These are phyloP conservation scores for Melieria crassipennis DNA, from an alignment of 2,888 invertebrate genomes.

Conservation along the genomic window DNA sequence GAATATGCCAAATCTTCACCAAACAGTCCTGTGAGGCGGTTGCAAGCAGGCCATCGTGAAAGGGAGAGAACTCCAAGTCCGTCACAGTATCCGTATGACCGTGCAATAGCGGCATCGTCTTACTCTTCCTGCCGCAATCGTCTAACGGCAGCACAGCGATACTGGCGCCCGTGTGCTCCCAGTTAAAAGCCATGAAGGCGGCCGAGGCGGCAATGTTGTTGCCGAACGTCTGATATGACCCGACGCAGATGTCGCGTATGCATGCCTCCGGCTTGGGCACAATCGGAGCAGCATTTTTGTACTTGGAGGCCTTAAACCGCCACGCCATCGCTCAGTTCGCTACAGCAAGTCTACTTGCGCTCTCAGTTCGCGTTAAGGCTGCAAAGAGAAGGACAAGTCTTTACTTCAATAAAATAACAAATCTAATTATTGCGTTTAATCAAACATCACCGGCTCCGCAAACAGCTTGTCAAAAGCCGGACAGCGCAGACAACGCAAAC, in stretches of 20 bases:
- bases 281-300: conserved; percentile 97
- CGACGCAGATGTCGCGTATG: conserved; percentile 88
- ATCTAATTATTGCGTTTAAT: no score
- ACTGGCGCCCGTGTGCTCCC: conserved; percentile 92
- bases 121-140: conserved; percentile 88
- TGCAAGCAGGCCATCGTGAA: conserved; percentile 90
- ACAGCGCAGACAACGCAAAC: no score
- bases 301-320: conserved; percentile 97
- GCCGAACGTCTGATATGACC: conserved; percentile 93
- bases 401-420: no score
- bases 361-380: no score
- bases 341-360: no score
- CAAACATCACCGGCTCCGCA: no score
- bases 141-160: conserved; percentile 88
- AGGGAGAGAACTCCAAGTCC: conserved; percentile 95
- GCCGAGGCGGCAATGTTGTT: conserved; percentile 95
- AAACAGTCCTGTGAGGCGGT: conserved; percentile 91
- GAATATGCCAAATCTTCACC: conserved; percentile 92
- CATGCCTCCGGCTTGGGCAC: conserved; percentile 93
- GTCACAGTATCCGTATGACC: conserved; percentile 91
- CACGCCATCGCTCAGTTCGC: conserved; percentile 75
- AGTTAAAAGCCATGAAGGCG: conserved; percentile 94
- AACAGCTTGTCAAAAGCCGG: no score
- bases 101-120: conserved; percentile 86
- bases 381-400: no score